Base-by-base conservation (phyloP, 2,113 vertebrate species). In the Sapajus apella region DNA sequence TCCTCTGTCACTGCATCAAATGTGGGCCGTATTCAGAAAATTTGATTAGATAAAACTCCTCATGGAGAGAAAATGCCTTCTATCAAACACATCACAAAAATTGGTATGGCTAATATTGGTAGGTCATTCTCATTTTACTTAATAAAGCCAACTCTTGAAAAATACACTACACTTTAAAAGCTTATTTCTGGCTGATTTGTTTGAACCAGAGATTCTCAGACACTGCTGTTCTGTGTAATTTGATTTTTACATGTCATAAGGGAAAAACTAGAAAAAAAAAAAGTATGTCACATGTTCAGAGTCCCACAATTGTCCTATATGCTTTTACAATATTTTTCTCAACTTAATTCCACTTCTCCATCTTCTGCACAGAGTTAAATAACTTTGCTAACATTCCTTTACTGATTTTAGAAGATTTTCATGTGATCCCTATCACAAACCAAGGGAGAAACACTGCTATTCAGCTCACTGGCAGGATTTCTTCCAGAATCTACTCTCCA, bases 91-190 rank as follows among this genome's bases (percentile, higher is more conserved):
- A 37, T 43, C 40, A 96, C 89, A 96, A 95, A 94, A 92, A 47
- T 3, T 81, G 66, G 7, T 70, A n/a, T 45, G 21, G 52, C 91
- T 96, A 82, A 66, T 87, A 93, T 89, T 70, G 91, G 58, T 79
- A 56, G 52, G 45, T 84, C 35, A 70, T 0, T 79, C 18, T 91
- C 55, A 83, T 76, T 97, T 96, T 90, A 93, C 88, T 89, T 91
- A 97, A 96, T 86, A 96, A 96, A 93, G 7, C 45, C 85, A 86
- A 85, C 40, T 91, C 66, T 91, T 87, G 27, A 94, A 96, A 96
- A 97, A 84, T 32, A 77, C 40, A 70, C 56, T 91, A 61, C 2
- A 93, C 50, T 93, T 80, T 79, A 23, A 91, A 91, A 83, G 82
- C 37, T 75, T 91, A 70, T 95, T 80, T 96, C 81, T 95, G 68